Conservation (phyloP, 2,797 vertebrate genomes). For the Melanotaenia boesemani region DNA sequence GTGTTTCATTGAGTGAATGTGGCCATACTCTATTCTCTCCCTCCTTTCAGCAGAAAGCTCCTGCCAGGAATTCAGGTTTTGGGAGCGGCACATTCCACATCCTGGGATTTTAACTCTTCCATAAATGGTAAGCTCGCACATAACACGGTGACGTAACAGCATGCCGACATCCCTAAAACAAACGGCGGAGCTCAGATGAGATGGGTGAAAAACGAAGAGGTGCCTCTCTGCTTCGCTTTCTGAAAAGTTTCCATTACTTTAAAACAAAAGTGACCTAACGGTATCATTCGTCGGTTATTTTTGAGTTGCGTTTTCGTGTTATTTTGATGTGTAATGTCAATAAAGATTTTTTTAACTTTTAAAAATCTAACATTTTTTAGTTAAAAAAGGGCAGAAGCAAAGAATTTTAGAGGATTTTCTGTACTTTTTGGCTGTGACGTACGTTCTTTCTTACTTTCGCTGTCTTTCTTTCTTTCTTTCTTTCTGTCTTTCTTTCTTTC, state of each 20-base stretch:
- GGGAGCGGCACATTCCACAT: slow-evolving; percentile 87
- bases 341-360: not conserved
- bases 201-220: slow-evolving; percentile 19
- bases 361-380: no score
- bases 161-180: slow-evolving; percentile 71
- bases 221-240: slow-evolving; percentile 43
- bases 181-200: slow-evolving; percentile 61
- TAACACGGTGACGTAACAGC: slow-evolving; percentile 79
- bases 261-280: no score
- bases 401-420: not conserved
- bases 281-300: no score
- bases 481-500: no score
- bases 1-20: slow-evolving; percentile 52
- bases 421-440: not conserved
- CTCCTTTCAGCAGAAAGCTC: slow-evolving; percentile 48
- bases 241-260: not conserved
- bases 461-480: no score
- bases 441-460: no score
- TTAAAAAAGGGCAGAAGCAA: not conserved
- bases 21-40: not conserved
- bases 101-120: slow-evolving; percentile 84
- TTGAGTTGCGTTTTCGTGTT: not conserved
- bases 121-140: slow-evolving; percentile 86
- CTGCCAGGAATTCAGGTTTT: slow-evolving; percentile 76
- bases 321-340: not conserved